Conservation (phyloP, 2,888 invertebrate species). For the Tolmerus cingulatus region DNA sequence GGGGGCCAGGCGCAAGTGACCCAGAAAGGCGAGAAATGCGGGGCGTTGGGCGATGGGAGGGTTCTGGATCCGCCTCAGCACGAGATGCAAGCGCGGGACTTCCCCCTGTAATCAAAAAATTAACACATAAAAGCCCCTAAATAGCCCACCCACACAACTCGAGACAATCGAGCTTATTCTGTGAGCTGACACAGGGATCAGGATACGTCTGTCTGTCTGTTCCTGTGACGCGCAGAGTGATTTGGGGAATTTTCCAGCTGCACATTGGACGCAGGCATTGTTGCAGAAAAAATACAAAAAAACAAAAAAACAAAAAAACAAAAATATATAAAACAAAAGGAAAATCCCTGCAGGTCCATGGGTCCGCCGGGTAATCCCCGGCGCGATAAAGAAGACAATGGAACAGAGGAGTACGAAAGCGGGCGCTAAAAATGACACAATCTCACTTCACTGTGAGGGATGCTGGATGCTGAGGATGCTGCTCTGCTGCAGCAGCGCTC, state of each 20-base stretch:
- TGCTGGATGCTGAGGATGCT: conserved; percentile 14
- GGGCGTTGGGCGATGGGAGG: background rate
- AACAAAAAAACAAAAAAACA: no score
- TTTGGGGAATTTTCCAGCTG: conserved; percentile 3
- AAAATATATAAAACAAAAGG: background rate
- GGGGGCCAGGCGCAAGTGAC: background rate
- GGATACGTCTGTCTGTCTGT: background rate
- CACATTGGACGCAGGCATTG: background rate
- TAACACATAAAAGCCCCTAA: conserved; percentile 26
- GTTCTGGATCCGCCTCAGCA: background rate
- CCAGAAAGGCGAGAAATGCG: background rate
- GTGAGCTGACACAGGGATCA: background rate
- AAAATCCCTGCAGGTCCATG: background rate
- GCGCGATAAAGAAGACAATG: background rate
- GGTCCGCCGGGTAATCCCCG: background rate
- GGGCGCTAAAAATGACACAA: conserved; percentile 29
- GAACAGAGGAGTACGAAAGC: background rate
- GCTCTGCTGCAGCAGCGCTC: background rate
- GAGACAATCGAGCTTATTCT: background rate
- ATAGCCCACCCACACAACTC: background rate
- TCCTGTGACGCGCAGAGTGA: background rate
- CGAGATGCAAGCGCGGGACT: background rate
- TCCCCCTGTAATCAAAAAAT: conserved; percentile 5
- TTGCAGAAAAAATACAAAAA: background rate
- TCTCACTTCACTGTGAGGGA: conserved; percentile 13